Conservation (phyloP, 1,140 invertebrate species). For the Rhopalosiphum padi region DNA sequence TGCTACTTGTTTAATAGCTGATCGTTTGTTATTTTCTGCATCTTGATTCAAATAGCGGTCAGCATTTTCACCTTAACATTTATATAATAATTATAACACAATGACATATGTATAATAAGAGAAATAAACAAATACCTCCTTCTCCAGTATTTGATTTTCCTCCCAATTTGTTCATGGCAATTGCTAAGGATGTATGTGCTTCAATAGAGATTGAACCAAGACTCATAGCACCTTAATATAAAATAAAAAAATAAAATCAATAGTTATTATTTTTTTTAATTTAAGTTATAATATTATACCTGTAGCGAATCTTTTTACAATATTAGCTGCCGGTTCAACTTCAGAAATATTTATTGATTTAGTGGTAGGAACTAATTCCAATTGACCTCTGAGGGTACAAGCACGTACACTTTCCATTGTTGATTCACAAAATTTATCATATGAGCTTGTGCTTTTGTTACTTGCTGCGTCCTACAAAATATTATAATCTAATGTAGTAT, state of each 20-base stretch:
- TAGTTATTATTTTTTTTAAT: not conserved
- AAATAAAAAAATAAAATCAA: slow-evolving; percentile 8
- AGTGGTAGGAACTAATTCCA: slow-evolving; percentile 81
- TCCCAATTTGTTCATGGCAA: slow-evolving; percentile 92
- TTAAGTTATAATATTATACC: slow-evolving; percentile 62
- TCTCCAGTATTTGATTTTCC: slow-evolving; percentile 80
- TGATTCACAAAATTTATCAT: slow-evolving; percentile 87
- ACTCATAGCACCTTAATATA: slow-evolving; percentile 80
- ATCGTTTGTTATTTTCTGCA: slow-evolving; percentile 77
- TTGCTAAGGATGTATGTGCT: slow-evolving; percentile 91
- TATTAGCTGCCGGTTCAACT: slow-evolving; percentile 91
- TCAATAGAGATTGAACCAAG: slow-evolving; percentile 94
- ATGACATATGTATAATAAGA: not conserved
- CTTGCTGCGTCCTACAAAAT: slow-evolving; percentile 77
- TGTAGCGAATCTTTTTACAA: slow-evolving; percentile 89
- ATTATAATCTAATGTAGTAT: not conserved
- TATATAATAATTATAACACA: slow-evolving; percentile 18
- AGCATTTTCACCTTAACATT: slow-evolving; percentile 78
- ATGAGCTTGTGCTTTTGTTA: slow-evolving; percentile 82
- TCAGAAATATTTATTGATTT: slow-evolving; percentile 82
- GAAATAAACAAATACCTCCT: slow-evolving; percentile 67
- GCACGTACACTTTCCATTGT: slow-evolving; percentile 85
- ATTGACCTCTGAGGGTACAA: slow-evolving; percentile 91
- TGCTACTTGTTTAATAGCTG: slow-evolving; percentile 91
- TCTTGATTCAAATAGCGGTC: slow-evolving; percentile 84